phyloP scores from a whole-genome alignment of 1,140 invertebrate genomes.

The Pseudomyrmex sp. region DNA sequence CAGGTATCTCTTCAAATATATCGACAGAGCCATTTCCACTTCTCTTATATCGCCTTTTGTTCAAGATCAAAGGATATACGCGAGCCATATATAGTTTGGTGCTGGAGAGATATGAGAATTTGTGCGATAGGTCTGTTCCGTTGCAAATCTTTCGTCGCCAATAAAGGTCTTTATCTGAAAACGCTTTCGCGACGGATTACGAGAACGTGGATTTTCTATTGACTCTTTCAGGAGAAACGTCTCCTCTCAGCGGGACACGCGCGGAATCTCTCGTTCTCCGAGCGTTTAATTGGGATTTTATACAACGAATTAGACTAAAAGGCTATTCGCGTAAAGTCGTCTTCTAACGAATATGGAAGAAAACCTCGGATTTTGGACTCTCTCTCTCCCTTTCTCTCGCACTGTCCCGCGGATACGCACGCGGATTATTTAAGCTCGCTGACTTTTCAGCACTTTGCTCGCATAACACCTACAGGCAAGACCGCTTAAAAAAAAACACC shows the following conservation, averaged over 20 bases:
- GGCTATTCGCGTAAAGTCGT: conserved; percentile 65
- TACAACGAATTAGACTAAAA: conserved; percentile 78
- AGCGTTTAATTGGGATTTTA: conserved; percentile 77
- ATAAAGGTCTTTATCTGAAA: conserved; percentile 67
- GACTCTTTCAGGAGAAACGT: conserved; percentile 40
- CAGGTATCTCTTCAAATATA: conserved; percentile 14
- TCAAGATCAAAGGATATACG: conserved; percentile 39
- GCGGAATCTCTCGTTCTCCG: conserved; percentile 28
- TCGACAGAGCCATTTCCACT: conserved; percentile 36
- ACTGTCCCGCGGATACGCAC: conserved; percentile 5
- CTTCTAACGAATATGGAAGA: conserved; percentile 53
- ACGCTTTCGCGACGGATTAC: conserved; percentile 66
- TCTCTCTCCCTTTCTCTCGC: neutral
- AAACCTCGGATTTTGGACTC: conserved; percentile 23
- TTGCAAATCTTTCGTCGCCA: conserved; percentile 73
- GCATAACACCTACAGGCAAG: conserved; percentile 40
- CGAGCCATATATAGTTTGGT: conserved; percentile 15
- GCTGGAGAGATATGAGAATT: conserved; percentile 52
- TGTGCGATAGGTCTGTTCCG: conserved; percentile 42
- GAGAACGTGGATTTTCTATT: conserved; percentile 73
- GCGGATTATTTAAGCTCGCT: conserved; percentile 43
- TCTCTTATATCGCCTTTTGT: conserved; percentile 33
- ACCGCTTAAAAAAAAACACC: conserved; percentile 34
- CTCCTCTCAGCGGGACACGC: neutral
- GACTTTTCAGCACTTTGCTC: conserved; percentile 50